Conservation (phyloP, 2,888 invertebrate species). For the Limnephilus rhombicus region DNA sequence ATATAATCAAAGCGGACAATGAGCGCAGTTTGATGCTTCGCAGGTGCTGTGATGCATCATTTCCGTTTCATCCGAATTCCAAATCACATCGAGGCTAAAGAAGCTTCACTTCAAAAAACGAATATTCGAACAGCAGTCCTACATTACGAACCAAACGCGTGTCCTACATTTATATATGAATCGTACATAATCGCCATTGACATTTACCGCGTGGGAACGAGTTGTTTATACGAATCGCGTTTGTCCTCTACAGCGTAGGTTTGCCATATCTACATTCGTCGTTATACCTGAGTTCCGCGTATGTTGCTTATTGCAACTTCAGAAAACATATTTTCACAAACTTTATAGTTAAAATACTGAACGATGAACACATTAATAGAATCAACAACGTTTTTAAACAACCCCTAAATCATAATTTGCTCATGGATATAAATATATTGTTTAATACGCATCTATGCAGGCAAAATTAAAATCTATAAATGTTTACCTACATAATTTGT, state of each 20-base stretch:
- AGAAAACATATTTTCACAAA: not conserved
- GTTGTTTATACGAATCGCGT: not conserved
- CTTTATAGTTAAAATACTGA: not conserved
- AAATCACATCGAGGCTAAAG: no score
- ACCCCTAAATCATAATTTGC: not conserved
- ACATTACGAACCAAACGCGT: not conserved
- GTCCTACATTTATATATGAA: not conserved
- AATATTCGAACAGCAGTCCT: no score
- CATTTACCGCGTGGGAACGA: not conserved
- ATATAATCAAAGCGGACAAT: no score
- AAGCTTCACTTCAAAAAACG: no score
- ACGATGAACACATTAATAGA: not conserved
- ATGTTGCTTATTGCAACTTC: not conserved
- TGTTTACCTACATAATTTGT: not conserved
- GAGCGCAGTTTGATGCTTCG: no score
- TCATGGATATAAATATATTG: not conserved
- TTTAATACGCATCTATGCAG: not conserved
- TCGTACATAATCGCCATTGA: not conserved
- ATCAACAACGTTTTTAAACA: not conserved
- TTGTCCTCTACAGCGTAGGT: not conserved
- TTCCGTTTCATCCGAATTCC: no score
- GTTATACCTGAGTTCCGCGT: no score
- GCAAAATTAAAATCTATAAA: not conserved
- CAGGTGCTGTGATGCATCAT: no score
- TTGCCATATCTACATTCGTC: not conserved